phyloP scores from a whole-genome alignment of 2,797 vertebrate species.

The Labeo calbasu region DNA sequence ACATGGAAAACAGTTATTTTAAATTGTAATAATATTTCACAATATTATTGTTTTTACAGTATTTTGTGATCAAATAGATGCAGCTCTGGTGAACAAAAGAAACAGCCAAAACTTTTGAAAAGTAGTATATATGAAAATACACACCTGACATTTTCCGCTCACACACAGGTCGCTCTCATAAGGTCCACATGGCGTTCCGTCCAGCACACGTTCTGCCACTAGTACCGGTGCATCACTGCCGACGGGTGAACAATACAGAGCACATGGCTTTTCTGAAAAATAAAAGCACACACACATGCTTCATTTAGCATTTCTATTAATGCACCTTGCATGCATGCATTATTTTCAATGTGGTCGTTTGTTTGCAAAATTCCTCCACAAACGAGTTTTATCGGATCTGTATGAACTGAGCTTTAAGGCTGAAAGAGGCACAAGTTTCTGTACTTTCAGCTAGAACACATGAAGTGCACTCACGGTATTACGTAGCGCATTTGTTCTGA shows the following conservation, averaged over 20 bases:
- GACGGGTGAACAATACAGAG: conserved; percentile 88
- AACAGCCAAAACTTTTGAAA: neutral
- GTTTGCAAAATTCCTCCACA: neutral
- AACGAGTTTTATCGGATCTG: neutral
- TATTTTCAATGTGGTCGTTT: neutral
- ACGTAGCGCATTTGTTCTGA: neutral
- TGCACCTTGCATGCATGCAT: neutral
- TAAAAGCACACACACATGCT: conserved; percentile 31
- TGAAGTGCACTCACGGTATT: neutral
- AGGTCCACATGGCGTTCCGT: conserved; percentile 94
- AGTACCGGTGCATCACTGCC: conserved; percentile 86
- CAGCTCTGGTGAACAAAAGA: neutral
- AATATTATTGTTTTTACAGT: neutral
- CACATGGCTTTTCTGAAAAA: conserved; percentile 89
- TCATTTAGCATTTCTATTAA: conserved; percentile 20
- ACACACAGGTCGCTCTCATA: conserved; percentile 94
- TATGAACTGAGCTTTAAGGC: neutral
- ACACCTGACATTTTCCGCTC: conserved; percentile 94
- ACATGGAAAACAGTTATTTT: neutral
- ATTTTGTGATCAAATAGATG: neutral
- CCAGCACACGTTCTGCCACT: conserved; percentile 89
- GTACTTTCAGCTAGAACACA: neutral
- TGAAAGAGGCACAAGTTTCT: neutral
- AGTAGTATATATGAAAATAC: neutral
- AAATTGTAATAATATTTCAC: neutral